Evolutionary conservation across 2,888 invertebrate genomes (phyloP), one percentile per base, ranked within the genome.

Genomic region (Eupelmus urozonus): DNA sequence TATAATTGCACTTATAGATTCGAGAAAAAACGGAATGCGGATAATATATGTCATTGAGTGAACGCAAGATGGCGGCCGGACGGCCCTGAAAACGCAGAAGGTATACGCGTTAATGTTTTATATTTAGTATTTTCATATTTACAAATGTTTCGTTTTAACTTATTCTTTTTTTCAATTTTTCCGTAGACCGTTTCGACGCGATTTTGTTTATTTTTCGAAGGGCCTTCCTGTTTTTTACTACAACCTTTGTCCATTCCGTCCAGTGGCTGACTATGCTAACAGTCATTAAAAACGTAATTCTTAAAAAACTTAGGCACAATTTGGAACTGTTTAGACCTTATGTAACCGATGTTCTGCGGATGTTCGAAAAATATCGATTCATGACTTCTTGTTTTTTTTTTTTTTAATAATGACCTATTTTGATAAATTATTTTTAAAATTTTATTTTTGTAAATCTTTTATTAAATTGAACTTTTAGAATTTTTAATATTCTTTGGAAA

Each of bases 291-390:
- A 88, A 88, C 85, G 84, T 87, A 88, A 87, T 78, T 83, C 84
- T 87, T n/a, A 85, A 85, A 87, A 88, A 89, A 89, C 88, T 89
- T 89, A 88, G 89, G 89, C 89, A 89, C 89, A 89, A 89, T 88
- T 89, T 87, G 88, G 88, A 89, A 88, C 87, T 89, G 87, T 84
- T 78, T 89, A 89, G 88, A 87, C 88, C 87, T 85, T 86, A 84
- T 67, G 63, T 70, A n/a, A n/a, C 53, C 53, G 55, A 80, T 45
- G 29, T n/a, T n/a, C 29, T 23, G 16, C 27, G 60, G 42, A 60
- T 67, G 67, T 66, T 67, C 25, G 23, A 40, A 74, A 53, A 69
- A 60, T 75, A 62, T 75, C 42, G 51, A 59, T 18, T 0, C 2
- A 16, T 40, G 27, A 55, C 42, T 55, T 25, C 25, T 13, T 13